Conservation (phyloP, 2,797 vertebrate genomes). For the Neopelma chrysocephalum region DNA sequence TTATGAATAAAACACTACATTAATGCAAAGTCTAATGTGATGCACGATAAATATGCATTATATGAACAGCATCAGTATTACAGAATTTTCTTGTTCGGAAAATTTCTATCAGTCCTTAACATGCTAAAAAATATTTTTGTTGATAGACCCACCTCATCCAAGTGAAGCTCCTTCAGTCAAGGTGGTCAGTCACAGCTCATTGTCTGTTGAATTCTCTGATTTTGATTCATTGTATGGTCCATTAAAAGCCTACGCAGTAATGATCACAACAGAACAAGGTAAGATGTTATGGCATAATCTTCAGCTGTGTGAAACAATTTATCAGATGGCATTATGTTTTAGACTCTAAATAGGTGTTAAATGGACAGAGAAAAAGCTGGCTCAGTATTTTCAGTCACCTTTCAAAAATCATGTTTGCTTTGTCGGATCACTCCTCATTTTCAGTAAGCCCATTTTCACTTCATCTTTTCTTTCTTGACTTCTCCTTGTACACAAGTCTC, state of each 20-base stretch:
- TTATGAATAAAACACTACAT: not conserved
- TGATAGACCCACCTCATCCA: slow-evolving; percentile 73
- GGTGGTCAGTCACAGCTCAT: slow-evolving; percentile 62
- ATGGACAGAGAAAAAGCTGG: not conserved
- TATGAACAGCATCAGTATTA: not conserved
- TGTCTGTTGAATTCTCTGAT: slow-evolving; percentile 71
- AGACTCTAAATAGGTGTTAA: not conserved
- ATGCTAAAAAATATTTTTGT: slow-evolving; percentile 7
- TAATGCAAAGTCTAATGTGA: not conserved
- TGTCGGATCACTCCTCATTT: not conserved
- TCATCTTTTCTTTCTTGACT: not conserved
- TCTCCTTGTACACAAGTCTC: not conserved
- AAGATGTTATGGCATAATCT: not conserved
- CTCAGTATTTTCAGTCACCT: not conserved
- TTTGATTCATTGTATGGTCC: slow-evolving; percentile 73
- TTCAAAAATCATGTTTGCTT: not conserved
- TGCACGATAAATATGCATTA: not conserved
- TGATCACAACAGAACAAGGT: slow-evolving; percentile 71
- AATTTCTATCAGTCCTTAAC: not conserved
- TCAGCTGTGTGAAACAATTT: not conserved
- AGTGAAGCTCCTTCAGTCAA: slow-evolving; percentile 43
- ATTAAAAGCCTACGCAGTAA: slow-evolving; percentile 74
- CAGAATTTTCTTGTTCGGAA: not conserved
- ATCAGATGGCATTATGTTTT: not conserved
- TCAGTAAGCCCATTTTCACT: not conserved